Evolutionary conservation across 1,140 invertebrate species (phyloP), one percentile per base, ranked within the genome.

Genomic region (Tribolium madens): DNA sequence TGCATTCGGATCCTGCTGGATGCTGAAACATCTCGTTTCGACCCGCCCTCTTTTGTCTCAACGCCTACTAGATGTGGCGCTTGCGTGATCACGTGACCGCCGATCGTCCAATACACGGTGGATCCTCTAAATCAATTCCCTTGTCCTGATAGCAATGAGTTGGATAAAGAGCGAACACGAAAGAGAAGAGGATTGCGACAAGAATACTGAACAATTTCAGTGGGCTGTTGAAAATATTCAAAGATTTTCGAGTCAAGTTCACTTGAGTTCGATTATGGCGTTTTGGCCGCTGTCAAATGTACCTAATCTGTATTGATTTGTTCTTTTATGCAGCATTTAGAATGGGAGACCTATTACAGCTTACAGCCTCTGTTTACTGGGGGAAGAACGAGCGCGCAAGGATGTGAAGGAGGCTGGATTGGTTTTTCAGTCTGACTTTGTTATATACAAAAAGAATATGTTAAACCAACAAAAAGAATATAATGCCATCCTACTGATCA

Each of bases 111-210:
- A 83, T 83, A 53, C 72, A 60, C 52, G 26, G 36, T 64, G 50
- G 68, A 42, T 48, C 60, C 74, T 72, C 72, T 79, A 81, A 83
- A 83, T 83, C 82, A 83, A 83, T 83, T 83, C 76, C 31, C 73
- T 78, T 74, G 76, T 76, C 76, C 73, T 52, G 53, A 72, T 57
- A 33, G 68, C 69, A 78, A 78, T 73, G 64, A 74, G 72, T 36
- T 31, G 53, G 68, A 57, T 42, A 75, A 78, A 72, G 76, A 77
- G 47, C 70, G 73, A 52, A 52, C 72, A 72, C 31, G 70, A 76
- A 76, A 33, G 74, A 70, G 69, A 70, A 57, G 72, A 52, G 76
- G 57, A 73, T 78, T 76, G 71, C 26, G 69, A 72, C 31, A 72
- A 72, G 46, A 74, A 74, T 21, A 57, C 73, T 31, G 53, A 76